phyloP scores from a whole-genome alignment of 1,140 invertebrate genomes.

The Drosophila littoralis region DNA sequence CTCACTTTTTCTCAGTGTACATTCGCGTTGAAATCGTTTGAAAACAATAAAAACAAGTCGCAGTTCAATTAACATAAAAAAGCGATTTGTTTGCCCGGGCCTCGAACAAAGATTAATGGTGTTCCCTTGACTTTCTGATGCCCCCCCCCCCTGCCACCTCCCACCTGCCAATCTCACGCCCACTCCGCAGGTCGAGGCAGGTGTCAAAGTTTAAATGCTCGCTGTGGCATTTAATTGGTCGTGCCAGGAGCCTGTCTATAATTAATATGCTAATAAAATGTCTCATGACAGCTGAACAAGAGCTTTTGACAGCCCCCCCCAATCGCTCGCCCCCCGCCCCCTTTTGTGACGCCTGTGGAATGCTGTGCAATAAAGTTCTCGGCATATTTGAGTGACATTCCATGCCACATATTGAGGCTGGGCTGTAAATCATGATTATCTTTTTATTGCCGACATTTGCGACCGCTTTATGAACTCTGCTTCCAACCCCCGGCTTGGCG shows the following conservation, averaged over 20 bases:
- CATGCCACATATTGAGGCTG: conserved; percentile 42
- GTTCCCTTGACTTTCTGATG: conserved; percentile 1
- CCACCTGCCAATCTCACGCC: too few relatives aligned
- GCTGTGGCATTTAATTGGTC: conserved; percentile 35
- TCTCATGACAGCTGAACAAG: conserved; percentile 64
- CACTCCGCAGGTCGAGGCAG: neutral
- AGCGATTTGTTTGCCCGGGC: conserved; percentile 59
- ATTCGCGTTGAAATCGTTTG: neutral
- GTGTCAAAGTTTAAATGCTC: conserved; percentile 53
- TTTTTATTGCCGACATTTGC: conserved; percentile 59
- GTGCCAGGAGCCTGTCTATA: conserved; percentile 35
- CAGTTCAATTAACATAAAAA: conserved; percentile 59
- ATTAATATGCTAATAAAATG: conserved; percentile 49
- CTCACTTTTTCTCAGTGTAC: conserved; percentile 22
- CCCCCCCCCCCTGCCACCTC: neutral
- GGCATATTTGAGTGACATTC: conserved; percentile 50
- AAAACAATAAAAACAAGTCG: conserved; percentile 49
- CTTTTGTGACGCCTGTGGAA: conserved; percentile 16
- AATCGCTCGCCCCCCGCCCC: neutral
- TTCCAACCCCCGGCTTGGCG: neutral
- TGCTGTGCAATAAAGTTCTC: conserved; percentile 41
- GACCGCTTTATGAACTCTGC: conserved; percentile 46
- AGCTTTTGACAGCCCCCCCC: conserved; percentile 31
- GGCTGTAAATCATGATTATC: conserved; percentile 72
- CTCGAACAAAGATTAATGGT: conserved; percentile 73